phyloP scores from a whole-genome alignment of 2,113 vertebrate genomes.

The Laticauda colubrina region DNA sequence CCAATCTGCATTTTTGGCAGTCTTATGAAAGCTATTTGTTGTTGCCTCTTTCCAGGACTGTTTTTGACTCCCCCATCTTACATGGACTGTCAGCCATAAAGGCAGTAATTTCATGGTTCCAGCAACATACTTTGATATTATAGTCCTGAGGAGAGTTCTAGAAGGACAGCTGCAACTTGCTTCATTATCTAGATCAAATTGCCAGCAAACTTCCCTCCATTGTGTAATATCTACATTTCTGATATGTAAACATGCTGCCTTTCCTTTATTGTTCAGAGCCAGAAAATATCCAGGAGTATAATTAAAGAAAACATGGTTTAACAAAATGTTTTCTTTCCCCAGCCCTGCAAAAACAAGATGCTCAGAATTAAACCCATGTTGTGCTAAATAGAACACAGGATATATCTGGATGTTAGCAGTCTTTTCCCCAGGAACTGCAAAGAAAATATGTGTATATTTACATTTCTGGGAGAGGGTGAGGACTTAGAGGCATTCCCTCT shows the following conservation, averaged over 20 bases:
- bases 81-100: neutral
- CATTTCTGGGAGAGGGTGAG: neutral
- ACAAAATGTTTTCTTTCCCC: conserved; percentile 1
- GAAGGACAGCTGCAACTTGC: neutral
- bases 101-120: neutral
- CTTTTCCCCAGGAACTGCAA: neutral
- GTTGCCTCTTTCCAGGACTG: neutral
- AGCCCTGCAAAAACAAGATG: neutral
- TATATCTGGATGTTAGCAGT: neutral
- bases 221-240: neutral
- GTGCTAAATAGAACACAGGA: neutral
- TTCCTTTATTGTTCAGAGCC: neutral
- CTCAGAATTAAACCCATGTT: neutral
- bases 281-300: neutral
- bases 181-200: neutral
- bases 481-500: neutral
- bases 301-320: neutral
- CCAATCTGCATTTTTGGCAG: neutral
- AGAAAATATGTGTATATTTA: neutral
- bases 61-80: neutral
- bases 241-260: neutral
- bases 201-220: neutral
- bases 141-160: neutral
- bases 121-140: neutral
- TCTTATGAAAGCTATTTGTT: neutral